These are phyloP conservation scores for Pollenia griseotomentosa DNA, from an alignment of 2,888 invertebrate genomes.

Conservation along the genomic window DNA sequence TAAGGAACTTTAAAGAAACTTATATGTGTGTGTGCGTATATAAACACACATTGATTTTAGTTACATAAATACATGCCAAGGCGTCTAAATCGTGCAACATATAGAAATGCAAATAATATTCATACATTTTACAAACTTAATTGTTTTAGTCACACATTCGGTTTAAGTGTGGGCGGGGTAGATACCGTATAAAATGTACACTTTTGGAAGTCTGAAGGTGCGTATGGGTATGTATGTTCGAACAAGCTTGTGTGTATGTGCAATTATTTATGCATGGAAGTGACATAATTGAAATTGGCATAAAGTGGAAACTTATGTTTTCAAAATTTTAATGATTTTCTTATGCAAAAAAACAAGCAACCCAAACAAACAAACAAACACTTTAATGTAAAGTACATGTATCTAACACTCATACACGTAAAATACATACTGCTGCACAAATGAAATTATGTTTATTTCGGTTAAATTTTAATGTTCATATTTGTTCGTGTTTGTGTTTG, in stretches of 20 bases:
- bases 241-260: background rate
- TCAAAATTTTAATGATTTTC: conserved; percentile 71
- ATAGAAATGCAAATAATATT: conserved; percentile 61
- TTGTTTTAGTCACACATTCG: conserved; percentile 58
- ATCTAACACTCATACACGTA: background rate
- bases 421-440: background rate
- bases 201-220: conserved; percentile 16
- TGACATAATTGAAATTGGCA: conserved; percentile 74
- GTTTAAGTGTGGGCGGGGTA: background rate
- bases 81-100: background rate
- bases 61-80: background rate
- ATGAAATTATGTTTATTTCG: conserved; percentile 47
- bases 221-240: background rate
- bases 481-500: conserved; percentile 64
- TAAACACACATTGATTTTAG: background rate
- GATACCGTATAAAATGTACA: conserved; percentile 4
- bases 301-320: conserved; percentile 74
- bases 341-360: conserved; percentile 48
- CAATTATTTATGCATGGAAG: conserved; percentile 52
- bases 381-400: background rate
- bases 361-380: conserved; percentile 1
- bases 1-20: background rate
- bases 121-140: conserved; percentile 56
- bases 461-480: conserved; percentile 62
- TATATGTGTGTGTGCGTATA: background rate